A percentile compares a stretch with the other conserved stretches of the same genome.
Conservation (phyloP, 1,140 invertebrate genomes). For the Nymphalis io region DNA sequence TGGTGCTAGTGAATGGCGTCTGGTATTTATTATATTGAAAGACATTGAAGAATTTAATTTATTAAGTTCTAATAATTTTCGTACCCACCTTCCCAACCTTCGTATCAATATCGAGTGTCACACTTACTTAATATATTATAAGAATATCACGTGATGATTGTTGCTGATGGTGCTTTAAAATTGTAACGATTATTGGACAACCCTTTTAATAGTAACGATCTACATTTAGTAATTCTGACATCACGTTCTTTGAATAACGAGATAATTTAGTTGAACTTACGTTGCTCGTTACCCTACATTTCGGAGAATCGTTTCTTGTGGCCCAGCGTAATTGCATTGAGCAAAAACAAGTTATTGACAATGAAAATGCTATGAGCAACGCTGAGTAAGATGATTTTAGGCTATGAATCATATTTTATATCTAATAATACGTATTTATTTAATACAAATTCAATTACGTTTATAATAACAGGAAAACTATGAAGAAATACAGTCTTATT, state of each 20-base stretch:
- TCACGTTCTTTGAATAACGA: slow-evolving; percentile 53
- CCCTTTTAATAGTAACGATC: slow-evolving; percentile 30
- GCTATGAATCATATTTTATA: slow-evolving; percentile 48
- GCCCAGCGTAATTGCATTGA: slow-evolving; percentile 58
- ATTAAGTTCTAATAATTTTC: no score
- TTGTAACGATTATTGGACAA: slow-evolving; percentile 12
- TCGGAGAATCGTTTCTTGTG: slow-evolving; percentile 54
- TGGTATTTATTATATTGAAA: slow-evolving; percentile 14
- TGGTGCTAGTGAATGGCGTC: not conserved
- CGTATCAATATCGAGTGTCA: not conserved
- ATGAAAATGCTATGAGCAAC: slow-evolving; percentile 63
- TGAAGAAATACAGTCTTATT: not conserved
- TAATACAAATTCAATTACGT: not conserved
- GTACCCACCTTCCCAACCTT: no score
- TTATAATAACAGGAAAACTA: slow-evolving; percentile 6
- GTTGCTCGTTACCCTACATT: slow-evolving; percentile 50
- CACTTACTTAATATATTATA: not conserved
- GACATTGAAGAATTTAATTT: slow-evolving; percentile 6
- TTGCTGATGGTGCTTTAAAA: not conserved
- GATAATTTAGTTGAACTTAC: slow-evolving; percentile 52
- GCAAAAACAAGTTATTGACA: slow-evolving; percentile 66
- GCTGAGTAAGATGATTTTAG: slow-evolving; percentile 61
- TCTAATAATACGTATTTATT: not conserved
- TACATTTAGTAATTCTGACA: slow-evolving; percentile 46
- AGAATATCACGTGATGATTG: no score